Conservation (phyloP, 1,140 invertebrate genomes). For the Sycobia sp. region DNA sequence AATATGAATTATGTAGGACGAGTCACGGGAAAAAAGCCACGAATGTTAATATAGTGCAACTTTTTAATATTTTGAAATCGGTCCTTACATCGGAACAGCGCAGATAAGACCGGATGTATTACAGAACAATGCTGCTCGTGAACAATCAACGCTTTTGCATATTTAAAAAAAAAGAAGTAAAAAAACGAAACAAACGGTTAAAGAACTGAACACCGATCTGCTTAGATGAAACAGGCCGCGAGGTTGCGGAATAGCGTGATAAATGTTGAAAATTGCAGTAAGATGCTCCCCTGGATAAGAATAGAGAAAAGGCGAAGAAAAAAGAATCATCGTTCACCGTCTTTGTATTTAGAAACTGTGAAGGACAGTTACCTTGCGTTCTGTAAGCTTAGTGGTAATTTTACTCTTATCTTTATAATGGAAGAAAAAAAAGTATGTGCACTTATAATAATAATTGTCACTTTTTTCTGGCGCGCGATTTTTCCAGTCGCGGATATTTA, state of each 20-base stretch:
- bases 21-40: background rate
- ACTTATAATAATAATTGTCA: no score
- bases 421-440: no score
- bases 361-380: slow-evolving; percentile 4
- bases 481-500: no score
- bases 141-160: background rate
- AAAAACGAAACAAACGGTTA: background rate
- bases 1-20: background rate
- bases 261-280: slow-evolving; percentile 23
- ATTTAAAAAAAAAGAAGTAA: background rate
- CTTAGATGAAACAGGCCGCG: background rate
- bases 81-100: no score
- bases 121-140: slow-evolving; percentile 1
- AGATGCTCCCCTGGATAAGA: no score
- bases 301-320: no score
- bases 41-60: no score
- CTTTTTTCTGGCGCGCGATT: no score
- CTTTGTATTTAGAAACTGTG: slow-evolving; percentile 9
- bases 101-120: no score
- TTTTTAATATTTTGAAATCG: no score
- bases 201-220: background rate
- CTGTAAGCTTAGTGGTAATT: no score
- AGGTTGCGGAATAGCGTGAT: slow-evolving; percentile 14
- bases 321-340: background rate
- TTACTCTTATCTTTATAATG: no score